Percentiles rank a stretch among this genome's conserved stretches.
phyloP scores from a whole-genome alignment of 1,140 invertebrate genomes.

The Temnothorax longispinosus region DNA sequence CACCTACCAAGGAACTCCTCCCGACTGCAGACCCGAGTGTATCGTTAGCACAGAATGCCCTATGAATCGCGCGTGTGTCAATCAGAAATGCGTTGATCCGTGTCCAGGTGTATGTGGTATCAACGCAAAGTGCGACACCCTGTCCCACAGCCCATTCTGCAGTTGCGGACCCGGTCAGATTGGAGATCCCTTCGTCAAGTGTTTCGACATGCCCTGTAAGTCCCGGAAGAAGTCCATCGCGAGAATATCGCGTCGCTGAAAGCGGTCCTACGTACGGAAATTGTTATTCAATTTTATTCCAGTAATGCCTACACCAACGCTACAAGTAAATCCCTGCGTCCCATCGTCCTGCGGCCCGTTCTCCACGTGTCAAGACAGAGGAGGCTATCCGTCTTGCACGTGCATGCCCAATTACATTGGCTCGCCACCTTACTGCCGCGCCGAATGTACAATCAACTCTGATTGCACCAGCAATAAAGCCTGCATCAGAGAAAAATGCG shows the following conservation, averaged over 20 bases:
- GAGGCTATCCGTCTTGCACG: conserved; percentile 86
- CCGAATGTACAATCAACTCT: conserved; percentile 90
- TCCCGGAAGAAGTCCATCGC: conserved; percentile 38
- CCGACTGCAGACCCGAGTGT: conserved; percentile 90
- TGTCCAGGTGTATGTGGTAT: conserved; percentile 87
- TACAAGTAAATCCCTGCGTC: conserved; percentile 82
- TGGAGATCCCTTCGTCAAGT: conserved; percentile 87
- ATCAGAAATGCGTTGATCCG: conserved; percentile 86
- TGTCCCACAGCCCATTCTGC: conserved; percentile 86
- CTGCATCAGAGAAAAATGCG: conserved; percentile 91
- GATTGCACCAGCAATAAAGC: conserved; percentile 91
- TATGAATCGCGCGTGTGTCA: conserved; percentile 83
- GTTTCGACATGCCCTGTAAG: conserved; percentile 85
- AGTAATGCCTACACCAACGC: conserved; percentile 40
- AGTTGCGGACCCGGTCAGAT: conserved; percentile 83
- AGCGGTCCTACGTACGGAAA: neutral
- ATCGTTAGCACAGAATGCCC: conserved; percentile 86
- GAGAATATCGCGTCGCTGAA: neutral
- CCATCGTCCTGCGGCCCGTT: conserved; percentile 87
- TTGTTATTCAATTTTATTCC: conserved; percentile 29
- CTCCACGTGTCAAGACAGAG: conserved; percentile 86
- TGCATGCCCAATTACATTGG: conserved; percentile 88
- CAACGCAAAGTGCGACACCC: conserved; percentile 86
- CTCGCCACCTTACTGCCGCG: conserved; percentile 89
- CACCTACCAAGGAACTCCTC: conserved; percentile 89